Base-by-base conservation (phyloP, 2,113 vertebrate species). In the Psittacula cyanocephala region DNA sequence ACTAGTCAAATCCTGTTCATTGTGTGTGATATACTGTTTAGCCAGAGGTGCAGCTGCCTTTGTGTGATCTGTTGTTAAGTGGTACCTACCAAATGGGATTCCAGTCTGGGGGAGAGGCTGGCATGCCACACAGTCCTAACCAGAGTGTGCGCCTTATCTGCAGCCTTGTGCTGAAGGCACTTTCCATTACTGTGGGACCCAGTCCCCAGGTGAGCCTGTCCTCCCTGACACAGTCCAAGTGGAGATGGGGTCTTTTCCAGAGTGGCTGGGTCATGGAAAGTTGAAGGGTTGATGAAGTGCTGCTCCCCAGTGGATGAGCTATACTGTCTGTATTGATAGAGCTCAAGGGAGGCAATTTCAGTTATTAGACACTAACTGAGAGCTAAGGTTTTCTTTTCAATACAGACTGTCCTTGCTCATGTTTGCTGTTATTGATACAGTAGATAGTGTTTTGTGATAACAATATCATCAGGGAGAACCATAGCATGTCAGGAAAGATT, bases 361-460 rank as follows among this genome's bases (percentile, higher is more conserved):
- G 76, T 74, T 88, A 43, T 67, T 89, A 76, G 65, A 29, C 22
- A 28, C 57, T 70, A 74, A 79, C 65, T 46, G 70, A 95, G 63
- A 65, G 28, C 62, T 60, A 46, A 85, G 29, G 10, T 83, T 89
- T 89, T 68, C 35, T 88, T 94, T 88, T 50, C 80, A 67, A 1
- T 74, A 31, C 64, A 59, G 55, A 27, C 44, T 67, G 65, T 70
- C 50, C 57, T 88, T 91, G 60, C 69, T 94, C 17, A 33, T 80
- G 12, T 81, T 87, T 90, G 85, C 62, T 87, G 63, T 78, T 90
- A 88, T 53, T 90, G 82, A 80, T 86, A 76, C 60, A 52, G 41
- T 64, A 71, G 88, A 27, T 44, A 59, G 72, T 80, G 65, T 88
- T 96, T 90, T 85, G 62, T 90, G 86, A 72, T 93, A 91, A 94